phyloP scores from a whole-genome alignment of 2,888 invertebrate genomes.

The Cataglyphis livida region DNA sequence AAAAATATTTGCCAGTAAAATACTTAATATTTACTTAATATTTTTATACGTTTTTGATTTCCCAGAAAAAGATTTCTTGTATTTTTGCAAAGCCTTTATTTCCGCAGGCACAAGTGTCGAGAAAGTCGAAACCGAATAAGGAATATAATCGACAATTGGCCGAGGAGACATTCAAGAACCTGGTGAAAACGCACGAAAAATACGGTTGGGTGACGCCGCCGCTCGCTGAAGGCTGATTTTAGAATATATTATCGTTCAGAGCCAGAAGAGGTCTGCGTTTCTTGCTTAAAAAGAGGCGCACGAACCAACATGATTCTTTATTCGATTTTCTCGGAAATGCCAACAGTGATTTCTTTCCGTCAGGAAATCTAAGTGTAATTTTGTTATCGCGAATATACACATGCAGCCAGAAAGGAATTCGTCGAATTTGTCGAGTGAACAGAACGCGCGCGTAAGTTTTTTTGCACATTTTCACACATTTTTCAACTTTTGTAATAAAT shows the following conservation, averaged over 20 bases:
- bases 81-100: neutral
- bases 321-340: neutral
- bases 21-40: neutral
- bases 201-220: slow-evolving; percentile 97
- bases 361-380: slow-evolving; percentile 21
- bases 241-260: slow-evolving; percentile 2
- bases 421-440: neutral
- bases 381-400: slow-evolving; percentile 19
- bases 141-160: slow-evolving; percentile 92
- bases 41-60: neutral
- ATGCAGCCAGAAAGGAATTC: neutral
- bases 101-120: slow-evolving; percentile 90
- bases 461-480: slow-evolving; percentile 27
- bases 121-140: slow-evolving; percentile 92
- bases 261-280: neutral
- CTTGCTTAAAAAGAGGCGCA: slow-evolving; percentile 3
- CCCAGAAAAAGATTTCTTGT: neutral
- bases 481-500: slow-evolving; percentile 42
- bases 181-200: slow-evolving; percentile 96
- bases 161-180: slow-evolving; percentile 95
- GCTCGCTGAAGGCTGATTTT: slow-evolving; percentile 92
- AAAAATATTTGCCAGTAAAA: neutral
- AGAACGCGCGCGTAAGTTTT: neutral
- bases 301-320: neutral
- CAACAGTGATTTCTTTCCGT: slow-evolving; percentile 39